Conservation (phyloP, 2,888 invertebrate genomes). For the Cyaniris semiargus region DNA sequence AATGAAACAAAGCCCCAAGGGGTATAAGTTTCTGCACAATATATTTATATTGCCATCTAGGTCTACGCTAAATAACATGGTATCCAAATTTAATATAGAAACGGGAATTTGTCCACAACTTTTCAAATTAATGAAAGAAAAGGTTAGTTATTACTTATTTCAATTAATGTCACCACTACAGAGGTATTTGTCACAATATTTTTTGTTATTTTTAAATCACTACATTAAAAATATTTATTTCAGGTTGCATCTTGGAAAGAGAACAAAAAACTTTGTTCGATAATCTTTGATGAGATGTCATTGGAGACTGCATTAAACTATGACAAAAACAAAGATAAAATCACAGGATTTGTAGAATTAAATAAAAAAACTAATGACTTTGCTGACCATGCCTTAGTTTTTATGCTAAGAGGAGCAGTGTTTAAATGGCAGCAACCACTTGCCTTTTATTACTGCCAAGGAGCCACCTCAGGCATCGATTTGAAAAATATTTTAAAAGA, state of each 20-base stretch:
- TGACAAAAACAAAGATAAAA: conserved; percentile 37
- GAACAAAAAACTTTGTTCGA: conserved; percentile 39
- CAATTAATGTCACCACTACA: not conserved
- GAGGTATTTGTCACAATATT: not conserved
- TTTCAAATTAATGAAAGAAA: not conserved
- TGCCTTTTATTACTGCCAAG: conserved; percentile 38
- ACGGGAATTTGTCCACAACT: not conserved
- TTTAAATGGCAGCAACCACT: conserved; percentile 38
- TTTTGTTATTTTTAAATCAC: not conserved
- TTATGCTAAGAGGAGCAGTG: conserved; percentile 37
- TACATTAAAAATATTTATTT: conserved; percentile 5
- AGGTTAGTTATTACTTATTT: not conserved
- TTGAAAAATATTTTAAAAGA: conserved; percentile 34
- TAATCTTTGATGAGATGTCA: conserved; percentile 44
- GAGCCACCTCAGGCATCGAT: conserved; percentile 29
- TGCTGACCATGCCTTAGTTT: conserved; percentile 37
- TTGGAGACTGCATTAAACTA: conserved; percentile 40
- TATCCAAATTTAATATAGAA: not conserved
- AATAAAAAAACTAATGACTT: conserved; percentile 30
- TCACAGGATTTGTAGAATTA: conserved; percentile 35
- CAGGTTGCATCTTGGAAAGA: conserved; percentile 30
- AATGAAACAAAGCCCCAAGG: conserved; percentile 26
- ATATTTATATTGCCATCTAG: conserved; percentile 30
- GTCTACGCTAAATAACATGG: not conserved
- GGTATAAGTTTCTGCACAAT: conserved; percentile 25